Evolutionary conservation across 2,113 vertebrate genomes (phyloP).

Genomic region (Indicator indicator): DNA sequence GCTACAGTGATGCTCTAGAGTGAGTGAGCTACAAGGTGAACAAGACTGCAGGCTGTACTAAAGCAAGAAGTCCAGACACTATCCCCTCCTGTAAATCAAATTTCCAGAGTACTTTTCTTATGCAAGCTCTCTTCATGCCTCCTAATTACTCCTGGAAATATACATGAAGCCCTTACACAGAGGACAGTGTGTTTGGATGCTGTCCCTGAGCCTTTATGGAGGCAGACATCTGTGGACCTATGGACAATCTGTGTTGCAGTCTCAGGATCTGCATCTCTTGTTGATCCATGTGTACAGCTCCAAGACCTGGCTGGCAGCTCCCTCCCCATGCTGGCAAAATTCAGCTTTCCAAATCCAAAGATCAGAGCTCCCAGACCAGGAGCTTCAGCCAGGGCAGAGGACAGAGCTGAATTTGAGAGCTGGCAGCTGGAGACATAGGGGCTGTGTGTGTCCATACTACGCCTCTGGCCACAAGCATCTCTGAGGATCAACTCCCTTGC

Average conservation of each 20-base stretch:
- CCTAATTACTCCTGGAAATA: not conserved
- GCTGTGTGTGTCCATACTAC: not conserved
- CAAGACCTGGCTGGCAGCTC: not conserved
- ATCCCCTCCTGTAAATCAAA: not conserved
- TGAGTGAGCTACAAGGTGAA: not conserved
- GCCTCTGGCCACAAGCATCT: not conserved
- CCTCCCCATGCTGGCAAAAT: accelerated
- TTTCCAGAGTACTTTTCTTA: not conserved
- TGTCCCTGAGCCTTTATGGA: not conserved
- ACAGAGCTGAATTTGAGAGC: not conserved
- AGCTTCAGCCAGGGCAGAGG: not conserved
- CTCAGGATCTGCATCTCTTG: accelerated
- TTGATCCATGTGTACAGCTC: not conserved
- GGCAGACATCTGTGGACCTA: not conserved
- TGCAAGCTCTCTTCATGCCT: not conserved
- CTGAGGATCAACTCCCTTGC: not conserved
- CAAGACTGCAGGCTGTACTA: not conserved
- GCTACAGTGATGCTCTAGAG: not conserved
- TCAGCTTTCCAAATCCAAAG: not conserved
- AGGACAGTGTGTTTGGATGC: not conserved
- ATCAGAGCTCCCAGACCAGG: not conserved
- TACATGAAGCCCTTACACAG: not conserved
- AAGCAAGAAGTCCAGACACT: not conserved
- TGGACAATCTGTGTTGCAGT: not conserved
- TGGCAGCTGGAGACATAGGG: not conserved